Evolutionary conservation across 2,113 vertebrate species (phyloP), one percentile per base, ranked within the genome.

Genomic region (Lepus timidus): DNA sequence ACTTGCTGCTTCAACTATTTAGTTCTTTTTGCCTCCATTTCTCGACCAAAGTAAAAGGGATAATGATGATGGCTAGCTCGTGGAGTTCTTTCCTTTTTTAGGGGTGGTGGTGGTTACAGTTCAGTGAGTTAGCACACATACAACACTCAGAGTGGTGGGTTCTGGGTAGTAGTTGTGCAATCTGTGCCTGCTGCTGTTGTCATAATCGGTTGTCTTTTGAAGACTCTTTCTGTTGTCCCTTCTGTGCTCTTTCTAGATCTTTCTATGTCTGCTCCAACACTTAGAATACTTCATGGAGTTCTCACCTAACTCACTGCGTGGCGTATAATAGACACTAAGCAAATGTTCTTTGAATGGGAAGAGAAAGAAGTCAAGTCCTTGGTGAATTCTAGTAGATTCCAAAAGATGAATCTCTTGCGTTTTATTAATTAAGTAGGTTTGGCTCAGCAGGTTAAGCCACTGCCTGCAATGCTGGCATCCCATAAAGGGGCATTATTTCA

Each of bases 231-330:
- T 31, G 0, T 44, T 31, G 22, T 44, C 22, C 39, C 81, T 75
- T 82, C 44, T 5, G 19, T 49, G 29, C 39, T 20, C 23, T 85
- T 67, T 74, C 6, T 39, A 36, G 79, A 25, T 49, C n/a, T 86
- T 64, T 33, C 4, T 17, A 1, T 19, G 4, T 70, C 36, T 51
- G 0, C 25, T 10, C 3, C 6, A 58, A 68, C 55, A 39, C 44
- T 25, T 65, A 12, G 0, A 6, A 19, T 10, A 25, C 33, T 2
- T 9, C 16, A 1, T 27, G 1, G 3, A 6, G 33, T 25, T 90
- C 25, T 93, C 61, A 27, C 4, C n/a, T 33, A 22, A 25, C 71
- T 58, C 6, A 36, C 5, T 20, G 64, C 31, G 1, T 36, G 31
- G 23, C 23, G 27, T 14, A 2, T 33, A 12, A 27, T 19, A 39